These are phyloP conservation scores for Reticulitermes speratus DNA, from an alignment of 1,140 invertebrate genomes.

Conservation along the genomic window DNA sequence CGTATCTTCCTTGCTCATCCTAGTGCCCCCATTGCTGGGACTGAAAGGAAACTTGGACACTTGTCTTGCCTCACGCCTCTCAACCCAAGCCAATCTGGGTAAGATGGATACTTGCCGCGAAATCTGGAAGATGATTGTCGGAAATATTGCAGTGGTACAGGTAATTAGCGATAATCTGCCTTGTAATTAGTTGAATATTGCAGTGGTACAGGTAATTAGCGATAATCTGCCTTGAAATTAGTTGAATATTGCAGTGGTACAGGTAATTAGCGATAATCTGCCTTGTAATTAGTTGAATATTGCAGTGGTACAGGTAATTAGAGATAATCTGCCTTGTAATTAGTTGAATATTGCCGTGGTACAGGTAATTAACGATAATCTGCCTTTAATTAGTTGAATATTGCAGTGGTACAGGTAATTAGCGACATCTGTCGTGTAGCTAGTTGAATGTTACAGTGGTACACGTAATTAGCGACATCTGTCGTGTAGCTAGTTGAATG, in stretches of 20 bases:
- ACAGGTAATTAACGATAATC: slow-evolving; percentile 58
- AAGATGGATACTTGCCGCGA: slow-evolving; percentile 68
- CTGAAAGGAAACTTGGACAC: slow-evolving; percentile 97
- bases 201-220: slow-evolving; percentile 74
- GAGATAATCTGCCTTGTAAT: too few species aligned
- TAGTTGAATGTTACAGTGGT: slow-evolving; percentile 90
- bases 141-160: slow-evolving; percentile 89
- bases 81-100: slow-evolving; percentile 86
- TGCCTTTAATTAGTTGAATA: slow-evolving; percentile 53
- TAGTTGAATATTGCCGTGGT: slow-evolving; percentile 90
- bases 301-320: slow-evolving; percentile 77
- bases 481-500: too few species aligned
- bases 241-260: slow-evolving; percentile 89
- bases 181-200: slow-evolving; percentile 61
- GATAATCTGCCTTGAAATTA: too few species aligned
- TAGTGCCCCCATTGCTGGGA: slow-evolving; percentile 91
- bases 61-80: slow-evolving; percentile 92
- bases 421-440: too few species aligned
- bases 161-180: slow-evolving; percentile 45
- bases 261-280: slow-evolving; percentile 54
- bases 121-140: slow-evolving; percentile 78
- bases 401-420: slow-evolving; percentile 81
- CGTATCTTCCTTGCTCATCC: slow-evolving; percentile 82
- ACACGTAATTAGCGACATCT: slow-evolving; percentile 64
- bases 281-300: slow-evolving; percentile 58